Conservation (phyloP, 2,797 vertebrate species). For the Rhinoraja longicauda region DNA sequence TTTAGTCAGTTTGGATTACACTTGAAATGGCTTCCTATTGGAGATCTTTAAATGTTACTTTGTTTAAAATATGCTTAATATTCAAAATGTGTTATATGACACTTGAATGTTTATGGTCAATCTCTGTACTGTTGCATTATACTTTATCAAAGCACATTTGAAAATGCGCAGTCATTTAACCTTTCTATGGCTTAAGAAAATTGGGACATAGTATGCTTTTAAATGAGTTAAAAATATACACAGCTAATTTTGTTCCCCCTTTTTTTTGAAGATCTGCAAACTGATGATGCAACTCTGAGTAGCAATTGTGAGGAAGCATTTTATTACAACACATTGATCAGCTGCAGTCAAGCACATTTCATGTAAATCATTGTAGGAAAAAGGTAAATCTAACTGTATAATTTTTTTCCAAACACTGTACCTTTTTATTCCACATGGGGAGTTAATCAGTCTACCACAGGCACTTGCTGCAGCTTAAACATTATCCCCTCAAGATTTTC, state of each 20-base stretch:
- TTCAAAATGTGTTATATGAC: not conserved
- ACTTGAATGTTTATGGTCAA: not conserved
- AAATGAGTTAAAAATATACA: not conserved
- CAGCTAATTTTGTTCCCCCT: conserved; percentile 29
- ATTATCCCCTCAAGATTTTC: not conserved
- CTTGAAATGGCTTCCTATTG: not conserved
- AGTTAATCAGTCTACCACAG: not conserved
- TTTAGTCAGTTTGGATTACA: not conserved
- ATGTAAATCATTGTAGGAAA: conserved; percentile 49
- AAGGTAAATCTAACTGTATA: conserved; percentile 4
- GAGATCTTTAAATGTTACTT: not conserved
- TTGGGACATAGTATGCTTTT: not conserved
- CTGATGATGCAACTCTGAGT: conserved; percentile 58
- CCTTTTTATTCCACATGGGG: not conserved
- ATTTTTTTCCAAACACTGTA: not conserved
- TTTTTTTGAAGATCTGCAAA: conserved; percentile 57
- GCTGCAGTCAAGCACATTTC: conserved; percentile 76
- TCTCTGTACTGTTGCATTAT: too few relatives aligned
- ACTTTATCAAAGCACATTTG: not conserved
- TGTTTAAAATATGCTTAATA: not conserved
- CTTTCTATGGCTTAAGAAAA: not conserved
- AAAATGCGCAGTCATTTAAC: not conserved
- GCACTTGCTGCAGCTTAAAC: not conserved
- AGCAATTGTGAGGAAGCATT: conserved; percentile 61
- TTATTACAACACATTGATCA: conserved; percentile 64